Base-by-base conservation (phyloP, 2,113 vertebrate genomes). In the Athene noctua region DNA sequence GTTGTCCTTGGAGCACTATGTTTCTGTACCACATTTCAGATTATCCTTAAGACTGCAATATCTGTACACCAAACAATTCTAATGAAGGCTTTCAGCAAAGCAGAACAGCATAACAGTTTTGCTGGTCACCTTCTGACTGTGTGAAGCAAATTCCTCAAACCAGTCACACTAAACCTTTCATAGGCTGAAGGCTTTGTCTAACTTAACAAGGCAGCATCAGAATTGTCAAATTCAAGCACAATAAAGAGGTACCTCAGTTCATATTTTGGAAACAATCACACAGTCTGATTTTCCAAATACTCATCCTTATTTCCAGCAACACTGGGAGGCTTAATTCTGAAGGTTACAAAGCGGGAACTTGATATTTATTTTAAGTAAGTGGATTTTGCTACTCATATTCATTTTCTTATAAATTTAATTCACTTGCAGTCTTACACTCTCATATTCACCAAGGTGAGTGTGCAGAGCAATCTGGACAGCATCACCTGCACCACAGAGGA, bases 261-360 rank as follows among this genome's bases (percentile, higher is more conserved):
- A 0, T 27, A 13, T n/a, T 81, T 78, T 29, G 29, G 46, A 63
- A 78, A 47, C 44, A 25, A 46, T 4, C 9, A 23, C 0, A 0
- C 38, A 63, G 52, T 17, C 9, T 10, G 6, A 59, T 68, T 55
- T 44, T 51, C n/a, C 27, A 55, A 49, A 68, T 65, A 9, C 18
- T 51, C 61, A 15, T 11, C 59, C 23, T 18, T 23, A 61, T 46
- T 80, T 71, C 44, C 55, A 68, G 3, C 49, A n/a, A 34, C 34
- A 5, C 19, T 11, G 14, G 25, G 13, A 62, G 25, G 44, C 16
- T 87, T 23, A 80, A 51, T 5, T 26, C 44, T 27, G 26, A 13
- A 2, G 29, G 15, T 42, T 36, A n/a, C 29, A 38, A 49, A 58
- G 10, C 13, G 6, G 44, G 36, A 51, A 42, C 30, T 30, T 51